A percentile compares a stretch with the other conserved stretches of the same genome.
Conservation (phyloP, 2,113 vertebrate genomes). For the Phainopepla nitens region DNA sequence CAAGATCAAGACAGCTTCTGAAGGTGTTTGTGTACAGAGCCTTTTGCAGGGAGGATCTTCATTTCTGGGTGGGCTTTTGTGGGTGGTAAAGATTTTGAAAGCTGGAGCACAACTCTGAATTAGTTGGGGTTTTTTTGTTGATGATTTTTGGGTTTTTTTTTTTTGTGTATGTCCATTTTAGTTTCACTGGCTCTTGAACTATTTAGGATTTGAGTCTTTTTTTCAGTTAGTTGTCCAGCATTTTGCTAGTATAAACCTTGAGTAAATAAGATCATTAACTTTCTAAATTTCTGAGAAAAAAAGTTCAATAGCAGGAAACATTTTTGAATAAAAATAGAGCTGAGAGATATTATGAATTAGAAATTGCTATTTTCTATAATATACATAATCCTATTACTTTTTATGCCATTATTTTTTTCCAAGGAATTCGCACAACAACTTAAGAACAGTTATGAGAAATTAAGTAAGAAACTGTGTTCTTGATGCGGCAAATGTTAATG, state of each 20-base stretch:
- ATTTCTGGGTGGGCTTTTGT: not conserved
- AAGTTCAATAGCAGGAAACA: fast-evolving
- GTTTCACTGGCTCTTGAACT: not conserved
- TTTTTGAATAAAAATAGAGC: not conserved
- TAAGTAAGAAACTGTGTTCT: not conserved
- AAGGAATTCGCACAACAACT: not conserved
- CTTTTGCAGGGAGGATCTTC: not conserved
- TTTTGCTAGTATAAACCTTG: not conserved
- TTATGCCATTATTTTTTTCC: not conserved
- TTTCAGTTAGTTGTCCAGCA: not conserved
- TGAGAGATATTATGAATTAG: not conserved
- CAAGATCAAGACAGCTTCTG: not conserved
- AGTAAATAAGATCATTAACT: not conserved
- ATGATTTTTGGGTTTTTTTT: not conserved
- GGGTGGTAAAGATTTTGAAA: not conserved
- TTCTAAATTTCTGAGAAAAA: not conserved
- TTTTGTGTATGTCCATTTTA: not conserved
- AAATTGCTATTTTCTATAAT: not conserved
- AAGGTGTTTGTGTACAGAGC: not conserved
- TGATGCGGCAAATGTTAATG: not conserved
- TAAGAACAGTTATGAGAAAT: not conserved
- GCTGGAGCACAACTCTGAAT: not conserved
- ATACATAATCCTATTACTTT: not conserved
- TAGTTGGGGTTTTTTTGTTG: not conserved
- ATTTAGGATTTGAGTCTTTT: not conserved